These are phyloP conservation scores for Chloroclysta siterata DNA, from an alignment of 2,888 invertebrate species.

Conservation along the genomic window DNA sequence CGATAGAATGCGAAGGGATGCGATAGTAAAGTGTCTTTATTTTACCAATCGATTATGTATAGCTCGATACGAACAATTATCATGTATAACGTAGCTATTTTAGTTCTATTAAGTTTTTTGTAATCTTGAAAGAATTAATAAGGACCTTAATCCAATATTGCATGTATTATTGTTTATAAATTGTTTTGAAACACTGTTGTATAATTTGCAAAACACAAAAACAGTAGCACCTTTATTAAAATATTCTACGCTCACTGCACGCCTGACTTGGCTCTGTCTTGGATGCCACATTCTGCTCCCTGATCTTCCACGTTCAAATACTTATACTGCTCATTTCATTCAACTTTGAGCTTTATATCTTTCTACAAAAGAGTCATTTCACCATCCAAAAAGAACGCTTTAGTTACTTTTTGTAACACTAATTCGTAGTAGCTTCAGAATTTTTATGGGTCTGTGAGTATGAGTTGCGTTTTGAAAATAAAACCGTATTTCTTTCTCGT, in stretches of 20 bases:
- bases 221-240: constrained; percentile 49
- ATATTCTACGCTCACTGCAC: constrained; percentile 70
- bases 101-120: too few relatives aligned
- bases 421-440: constrained; percentile 69
- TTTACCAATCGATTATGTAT: too few relatives aligned
- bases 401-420: constrained; percentile 75
- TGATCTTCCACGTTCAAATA: constrained; percentile 54
- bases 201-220: constrained; percentile 6
- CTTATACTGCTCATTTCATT: constrained; percentile 42
- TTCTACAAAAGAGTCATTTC: constrained; percentile 47
- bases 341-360: constrained; percentile 55
- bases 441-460: constrained; percentile 67
- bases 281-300: constrained; percentile 71
- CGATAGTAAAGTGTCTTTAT: too few relatives aligned
- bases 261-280: constrained; percentile 69
- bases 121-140: too few relatives aligned
- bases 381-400: constrained; percentile 46
- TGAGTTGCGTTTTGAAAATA: constrained; percentile 39
- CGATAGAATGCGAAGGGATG: too few relatives aligned
- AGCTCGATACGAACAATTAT: too few relatives aligned
- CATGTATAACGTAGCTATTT: too few relatives aligned
- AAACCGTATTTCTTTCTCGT: constrained; percentile 42
- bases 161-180: too few relatives aligned
- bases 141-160: too few relatives aligned
- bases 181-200: background rate